These are phyloP conservation scores for Zosterops pallidus DNA, from an alignment of 2,113 vertebrate genomes.

Conservation along the genomic window DNA sequence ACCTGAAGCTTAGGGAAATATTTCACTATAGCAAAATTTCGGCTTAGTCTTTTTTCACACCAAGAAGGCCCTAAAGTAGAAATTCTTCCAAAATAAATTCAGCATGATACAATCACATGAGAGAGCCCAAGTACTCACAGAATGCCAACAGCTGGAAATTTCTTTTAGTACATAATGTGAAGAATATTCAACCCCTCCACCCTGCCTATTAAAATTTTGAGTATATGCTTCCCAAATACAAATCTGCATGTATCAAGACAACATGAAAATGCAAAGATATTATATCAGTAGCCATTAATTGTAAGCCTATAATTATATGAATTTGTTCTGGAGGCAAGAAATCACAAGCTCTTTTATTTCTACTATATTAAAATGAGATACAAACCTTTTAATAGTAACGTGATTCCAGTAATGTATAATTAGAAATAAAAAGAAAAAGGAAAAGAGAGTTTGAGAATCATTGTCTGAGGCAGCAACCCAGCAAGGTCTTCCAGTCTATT, in stretches of 20 bases:
- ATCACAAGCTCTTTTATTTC: background rate
- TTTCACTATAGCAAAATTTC: background rate
- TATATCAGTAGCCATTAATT: background rate
- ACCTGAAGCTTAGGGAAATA: constrained; percentile 2
- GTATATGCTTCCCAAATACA: background rate
- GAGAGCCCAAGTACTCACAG: background rate
- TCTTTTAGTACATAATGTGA: background rate
- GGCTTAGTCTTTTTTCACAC: background rate
- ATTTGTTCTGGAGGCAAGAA: background rate
- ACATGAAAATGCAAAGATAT: background rate
- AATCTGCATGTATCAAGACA: background rate
- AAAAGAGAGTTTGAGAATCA: background rate
- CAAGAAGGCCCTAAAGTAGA: background rate
- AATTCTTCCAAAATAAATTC: background rate
- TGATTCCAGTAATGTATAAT: background rate
- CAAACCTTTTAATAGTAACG: background rate
- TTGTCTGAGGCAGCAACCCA: background rate
- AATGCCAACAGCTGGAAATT: background rate
- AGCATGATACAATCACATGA: background rate
- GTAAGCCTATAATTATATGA: background rate
- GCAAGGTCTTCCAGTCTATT: background rate
- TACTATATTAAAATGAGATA: background rate
- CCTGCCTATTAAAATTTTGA: background rate
- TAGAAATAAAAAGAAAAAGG: background rate
- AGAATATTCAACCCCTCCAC: background rate